phyloP scores from a whole-genome alignment of 2,888 invertebrate species.

The Neria commutata region DNA sequence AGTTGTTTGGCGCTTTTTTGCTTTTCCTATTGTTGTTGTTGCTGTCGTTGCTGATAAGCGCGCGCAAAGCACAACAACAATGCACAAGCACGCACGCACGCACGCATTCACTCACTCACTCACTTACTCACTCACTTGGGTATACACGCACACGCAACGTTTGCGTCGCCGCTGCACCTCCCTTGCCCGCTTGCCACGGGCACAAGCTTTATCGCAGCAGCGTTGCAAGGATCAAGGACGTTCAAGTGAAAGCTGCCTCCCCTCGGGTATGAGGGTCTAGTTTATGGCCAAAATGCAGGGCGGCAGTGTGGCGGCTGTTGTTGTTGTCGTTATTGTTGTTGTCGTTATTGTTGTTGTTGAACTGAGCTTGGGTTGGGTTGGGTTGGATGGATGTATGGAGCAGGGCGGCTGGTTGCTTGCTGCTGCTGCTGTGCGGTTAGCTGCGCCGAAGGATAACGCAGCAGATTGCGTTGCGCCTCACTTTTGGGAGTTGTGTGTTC shows the following conservation, averaged over 20 bases:
- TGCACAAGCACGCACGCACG: background rate
- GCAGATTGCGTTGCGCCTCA: slow-evolving; percentile 8
- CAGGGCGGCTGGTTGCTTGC: background rate
- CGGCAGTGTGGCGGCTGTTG: slow-evolving; percentile 1
- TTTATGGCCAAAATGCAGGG: slow-evolving; percentile 23
- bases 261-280: slow-evolving; percentile 9
- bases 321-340: background rate
- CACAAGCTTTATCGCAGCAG: slow-evolving; percentile 30
- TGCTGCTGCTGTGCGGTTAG: slow-evolving; percentile 11
- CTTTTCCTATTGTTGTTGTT: slow-evolving; percentile 22
- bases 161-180: slow-evolving; percentile 1
- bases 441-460: slow-evolving; percentile 1
- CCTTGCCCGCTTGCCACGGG: slow-evolving; percentile 1
- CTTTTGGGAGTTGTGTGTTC: slow-evolving; percentile 1
- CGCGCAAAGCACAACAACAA: background rate
- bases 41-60: slow-evolving; percentile 40
- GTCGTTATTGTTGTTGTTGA: slow-evolving; percentile 5
- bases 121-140: no score
- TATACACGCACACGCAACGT: slow-evolving; percentile 6
- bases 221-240: slow-evolving; percentile 62
- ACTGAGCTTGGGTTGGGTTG: background rate
- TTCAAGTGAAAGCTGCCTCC: slow-evolving; percentile 52
- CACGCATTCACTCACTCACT: no score
- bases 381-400: background rate
- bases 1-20: slow-evolving; percentile 29